phyloP scores from a whole-genome alignment of 1,140 invertebrate genomes.

The Hypothenemus hampei region DNA sequence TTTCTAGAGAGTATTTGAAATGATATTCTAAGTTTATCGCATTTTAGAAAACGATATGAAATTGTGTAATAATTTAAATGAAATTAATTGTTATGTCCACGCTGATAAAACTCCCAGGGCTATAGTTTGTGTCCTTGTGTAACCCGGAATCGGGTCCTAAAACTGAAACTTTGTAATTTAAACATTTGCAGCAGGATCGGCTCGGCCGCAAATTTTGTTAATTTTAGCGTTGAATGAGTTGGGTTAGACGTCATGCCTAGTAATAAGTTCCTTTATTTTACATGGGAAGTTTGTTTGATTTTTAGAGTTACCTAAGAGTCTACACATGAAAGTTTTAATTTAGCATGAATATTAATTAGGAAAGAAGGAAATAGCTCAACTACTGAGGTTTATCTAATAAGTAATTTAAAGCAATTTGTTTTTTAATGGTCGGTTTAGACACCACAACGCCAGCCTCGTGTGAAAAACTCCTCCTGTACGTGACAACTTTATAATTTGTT shows the following conservation, averaged over 20 bases:
- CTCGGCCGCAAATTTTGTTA: slow-evolving; percentile 1
- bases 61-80: neutral
- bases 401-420: neutral
- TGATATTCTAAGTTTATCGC: neutral
- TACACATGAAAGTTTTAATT: neutral
- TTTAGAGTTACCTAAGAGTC: neutral
- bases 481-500: slow-evolving; percentile 28
- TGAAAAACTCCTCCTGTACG: slow-evolving; percentile 20
- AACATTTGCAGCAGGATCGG: slow-evolving; percentile 2
- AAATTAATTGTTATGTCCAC: neutral
- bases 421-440: neutral
- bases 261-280: neutral
- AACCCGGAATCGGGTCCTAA: neutral
- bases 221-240: neutral
- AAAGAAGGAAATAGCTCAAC: too few relatives aligned
- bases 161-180: neutral
- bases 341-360: neutral
- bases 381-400: too few relatives aligned
- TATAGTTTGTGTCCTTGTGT: neutral
- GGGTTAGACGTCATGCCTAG: neutral
- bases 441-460: slow-evolving; percentile 4
- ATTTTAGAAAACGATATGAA: neutral
- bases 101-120: neutral
- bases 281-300: neutral
- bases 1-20: neutral